Base-by-base conservation (phyloP, 35 echinoderm and acorn worm genomes). In the Diadema setosum region DNA sequence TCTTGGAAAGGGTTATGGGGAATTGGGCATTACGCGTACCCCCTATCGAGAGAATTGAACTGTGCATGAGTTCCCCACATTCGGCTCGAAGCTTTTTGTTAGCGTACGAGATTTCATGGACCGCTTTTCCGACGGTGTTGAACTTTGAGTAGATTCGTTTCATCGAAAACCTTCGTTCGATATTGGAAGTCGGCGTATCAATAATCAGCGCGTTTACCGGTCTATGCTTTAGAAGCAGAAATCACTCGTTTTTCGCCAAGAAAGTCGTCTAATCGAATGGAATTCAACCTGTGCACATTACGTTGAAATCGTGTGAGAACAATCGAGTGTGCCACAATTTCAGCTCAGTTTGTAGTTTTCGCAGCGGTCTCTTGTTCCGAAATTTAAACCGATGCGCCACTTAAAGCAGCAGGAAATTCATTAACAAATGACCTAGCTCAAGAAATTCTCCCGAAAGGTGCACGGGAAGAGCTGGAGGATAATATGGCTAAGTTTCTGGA, bases 401-500 rank as follows among this genome's bases (percentile, higher is more conserved):
- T 95, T 83, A 85, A 85, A 82, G 80, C 89, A 48, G 56, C 84
- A 95, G 93, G 93, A 91, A 86, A 95, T 95, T 90, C 88, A 90
- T 95, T 95, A 90, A 91, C 93, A 95, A 88, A 95, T 95, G 93
- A 95, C 93, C 88, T 91, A 81, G 87, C 83, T 87, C 74, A 46
- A 87, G 83, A 61, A 80, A 82, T 82, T 58, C 82, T 87, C 82
- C 61, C 93, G 63, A 58, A 87, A 94, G 81, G 75, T 78, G 82
- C 85, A 67, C 86, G 81, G 88, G 69, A 81, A 87, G 88, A 75
- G 85, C 70, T 95, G 89, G 89, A 89, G 93, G 70, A 84, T 86
- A 84, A 95, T 87, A 98, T 98, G 95, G 95, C 91, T 26, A 88
- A 91, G 93, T 93, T 94, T 87, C 70, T 98, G 85, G 95, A 93